Evolutionary conservation across 1,140 invertebrate species (phyloP).

Genomic region (Alviniconcha marisindica): DNA sequence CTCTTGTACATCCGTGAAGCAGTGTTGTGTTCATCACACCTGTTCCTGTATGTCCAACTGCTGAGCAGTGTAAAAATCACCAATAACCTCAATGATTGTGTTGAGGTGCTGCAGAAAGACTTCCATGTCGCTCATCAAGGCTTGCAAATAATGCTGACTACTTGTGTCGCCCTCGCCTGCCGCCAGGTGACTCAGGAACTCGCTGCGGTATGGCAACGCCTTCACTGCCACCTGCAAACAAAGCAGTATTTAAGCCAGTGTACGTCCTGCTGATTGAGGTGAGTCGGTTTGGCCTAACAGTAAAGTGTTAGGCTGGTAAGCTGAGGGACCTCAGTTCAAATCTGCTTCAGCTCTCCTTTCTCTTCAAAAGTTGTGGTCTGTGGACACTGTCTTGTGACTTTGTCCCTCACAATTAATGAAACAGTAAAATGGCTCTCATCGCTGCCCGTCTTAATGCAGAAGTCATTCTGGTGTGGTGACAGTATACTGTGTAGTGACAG

Average conservation of each 20-base stretch:
- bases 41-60: slow-evolving; percentile 63
- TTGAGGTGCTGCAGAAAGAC: slow-evolving; percentile 60
- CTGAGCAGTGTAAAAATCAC: slow-evolving; percentile 66
- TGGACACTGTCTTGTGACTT: too few relatives aligned
- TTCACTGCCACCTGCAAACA: slow-evolving; percentile 68
- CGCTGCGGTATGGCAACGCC: slow-evolving; percentile 66
- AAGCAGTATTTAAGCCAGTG: background rate
- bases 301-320: too few relatives aligned
- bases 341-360: too few relatives aligned
- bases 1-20: too few relatives aligned
- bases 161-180: slow-evolving; percentile 42
- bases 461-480: too few relatives aligned
- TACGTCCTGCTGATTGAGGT: background rate
- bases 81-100: slow-evolving; percentile 60
- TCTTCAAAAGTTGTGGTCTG: too few relatives aligned
- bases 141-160: slow-evolving; percentile 50
- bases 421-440: too few relatives aligned
- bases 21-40: background rate
- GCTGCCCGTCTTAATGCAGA: too few relatives aligned
- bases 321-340: too few relatives aligned
- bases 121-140: slow-evolving; percentile 65
- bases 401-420: too few relatives aligned
- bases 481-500: too few relatives aligned
- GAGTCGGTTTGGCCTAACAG: too few relatives aligned
- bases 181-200: slow-evolving; percentile 63